Percentiles rank a stretch among this genome's conserved stretches.
These are phyloP conservation scores for Geopemphigus sp. DNA, from an alignment of 1,140 invertebrate genomes.

Conservation along the genomic window DNA sequence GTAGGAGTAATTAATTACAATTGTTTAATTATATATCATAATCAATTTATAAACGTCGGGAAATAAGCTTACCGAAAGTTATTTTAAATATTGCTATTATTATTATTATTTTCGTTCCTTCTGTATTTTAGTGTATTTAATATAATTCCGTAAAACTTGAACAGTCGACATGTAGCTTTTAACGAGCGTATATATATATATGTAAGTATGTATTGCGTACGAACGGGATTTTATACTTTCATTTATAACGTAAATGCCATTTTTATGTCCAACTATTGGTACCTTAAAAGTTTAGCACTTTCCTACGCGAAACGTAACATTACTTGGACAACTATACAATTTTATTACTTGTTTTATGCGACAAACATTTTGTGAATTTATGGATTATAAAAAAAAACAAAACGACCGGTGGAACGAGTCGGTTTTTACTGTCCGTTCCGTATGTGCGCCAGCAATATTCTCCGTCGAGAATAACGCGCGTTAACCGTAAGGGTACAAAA, in stretches of 20 bases:
- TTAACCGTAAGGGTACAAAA: background rate
- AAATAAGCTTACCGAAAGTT: background rate
- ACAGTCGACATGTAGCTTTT: constrained; percentile 25
- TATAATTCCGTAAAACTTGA: constrained; percentile 3
- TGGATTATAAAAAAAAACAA: constrained; percentile 31
- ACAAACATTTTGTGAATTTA: constrained; percentile 43
- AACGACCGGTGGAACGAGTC: background rate
- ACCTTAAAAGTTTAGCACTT: constrained; percentile 34
- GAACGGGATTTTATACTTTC: constrained; percentile 23
- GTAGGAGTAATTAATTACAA: too few relatives aligned
- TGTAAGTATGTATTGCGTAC: too few relatives aligned
- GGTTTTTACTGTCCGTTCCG: constrained; percentile 23
- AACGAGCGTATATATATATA: constrained; percentile 7
- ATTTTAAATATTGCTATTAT: background rate
- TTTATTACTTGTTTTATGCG: constrained; percentile 44
- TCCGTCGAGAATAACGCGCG: background rate
- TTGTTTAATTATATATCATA: too few relatives aligned
- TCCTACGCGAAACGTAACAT: constrained; percentile 18
- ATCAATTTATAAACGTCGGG: too few relatives aligned
- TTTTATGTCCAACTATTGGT: constrained; percentile 32
- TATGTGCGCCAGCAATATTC: background rate
- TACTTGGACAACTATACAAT: constrained; percentile 34
- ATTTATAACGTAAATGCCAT: constrained; percentile 32
- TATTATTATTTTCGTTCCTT: too few relatives aligned
- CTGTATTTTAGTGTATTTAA: background rate